Percentiles rank a stretch among this genome's conserved stretches.
phyloP scores from a whole-genome alignment of 2,113 vertebrate species.

The Brachypodius melanocephalos region DNA sequence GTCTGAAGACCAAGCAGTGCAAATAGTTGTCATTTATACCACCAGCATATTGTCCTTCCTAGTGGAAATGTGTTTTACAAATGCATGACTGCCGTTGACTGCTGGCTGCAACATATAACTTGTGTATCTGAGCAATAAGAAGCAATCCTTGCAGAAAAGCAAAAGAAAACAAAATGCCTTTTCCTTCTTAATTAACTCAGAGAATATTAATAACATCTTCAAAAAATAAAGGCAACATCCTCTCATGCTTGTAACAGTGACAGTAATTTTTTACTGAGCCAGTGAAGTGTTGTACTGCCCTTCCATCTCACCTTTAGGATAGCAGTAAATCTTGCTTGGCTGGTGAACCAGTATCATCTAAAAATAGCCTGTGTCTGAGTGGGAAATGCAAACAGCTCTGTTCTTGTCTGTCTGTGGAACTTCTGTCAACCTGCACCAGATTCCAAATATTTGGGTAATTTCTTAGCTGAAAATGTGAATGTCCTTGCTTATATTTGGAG shows the following conservation, averaged over 20 bases:
- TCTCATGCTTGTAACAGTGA: neutral
- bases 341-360: neutral
- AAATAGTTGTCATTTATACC: neutral
- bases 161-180: neutral
- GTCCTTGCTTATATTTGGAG: neutral
- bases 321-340: neutral
- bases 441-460: neutral
- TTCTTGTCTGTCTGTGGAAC: neutral
- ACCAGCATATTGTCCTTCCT: neutral
- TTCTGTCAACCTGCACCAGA: neutral
- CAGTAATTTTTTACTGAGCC: neutral
- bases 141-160: neutral
- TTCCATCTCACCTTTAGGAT: conserved; percentile 23
- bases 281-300: neutral
- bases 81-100: neutral
- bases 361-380: conserved; percentile 30
- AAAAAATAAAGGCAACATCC: neutral
- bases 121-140: neutral
- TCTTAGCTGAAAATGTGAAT: neutral
- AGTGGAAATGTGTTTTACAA: neutral
- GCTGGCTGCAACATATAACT: neutral
- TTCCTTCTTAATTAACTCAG: neutral
- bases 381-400: neutral
- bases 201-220: neutral
- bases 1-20: neutral